phyloP scores from a whole-genome alignment of 2,797 vertebrate genomes.

The Scyliorhinus canicula region DNA sequence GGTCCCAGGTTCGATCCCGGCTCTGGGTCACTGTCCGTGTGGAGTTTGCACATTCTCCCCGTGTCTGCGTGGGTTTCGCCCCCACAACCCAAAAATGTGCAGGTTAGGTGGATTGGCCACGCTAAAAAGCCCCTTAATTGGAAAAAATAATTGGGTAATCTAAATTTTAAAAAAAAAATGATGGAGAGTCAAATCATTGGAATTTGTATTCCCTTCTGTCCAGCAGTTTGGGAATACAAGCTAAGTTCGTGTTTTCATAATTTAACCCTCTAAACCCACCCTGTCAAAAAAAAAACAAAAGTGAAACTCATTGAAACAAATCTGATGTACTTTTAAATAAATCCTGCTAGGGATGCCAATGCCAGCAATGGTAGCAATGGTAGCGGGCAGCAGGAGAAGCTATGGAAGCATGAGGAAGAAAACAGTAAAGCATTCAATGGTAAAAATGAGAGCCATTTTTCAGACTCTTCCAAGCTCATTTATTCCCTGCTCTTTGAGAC shows the following conservation, averaged over 20 bases:
- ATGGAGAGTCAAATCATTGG: too few species aligned
- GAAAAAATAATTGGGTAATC: too few species aligned
- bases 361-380: background rate
- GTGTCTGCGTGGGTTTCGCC: too few species aligned
- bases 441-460: background rate
- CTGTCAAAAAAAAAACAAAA: background rate
- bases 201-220: too few species aligned
- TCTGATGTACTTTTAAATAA: background rate
- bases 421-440: background rate
- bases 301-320: background rate
- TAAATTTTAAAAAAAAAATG: too few species aligned
- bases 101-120: too few species aligned
- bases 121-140: too few species aligned
- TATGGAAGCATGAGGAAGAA: background rate
- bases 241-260: background rate
- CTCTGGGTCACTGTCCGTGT: too few species aligned
- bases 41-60: too few species aligned
- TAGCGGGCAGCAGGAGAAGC: background rate
- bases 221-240: background rate
- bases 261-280: background rate
- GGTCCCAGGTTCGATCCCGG: too few species aligned
- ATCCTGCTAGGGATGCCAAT: background rate
- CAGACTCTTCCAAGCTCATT: background rate
- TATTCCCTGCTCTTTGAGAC: background rate
- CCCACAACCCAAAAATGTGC: too few species aligned